A percentile compares a stretch with the other conserved stretches of the same genome.
Conservation (phyloP, 2,888 invertebrate species). For the Nezara viridula region DNA sequence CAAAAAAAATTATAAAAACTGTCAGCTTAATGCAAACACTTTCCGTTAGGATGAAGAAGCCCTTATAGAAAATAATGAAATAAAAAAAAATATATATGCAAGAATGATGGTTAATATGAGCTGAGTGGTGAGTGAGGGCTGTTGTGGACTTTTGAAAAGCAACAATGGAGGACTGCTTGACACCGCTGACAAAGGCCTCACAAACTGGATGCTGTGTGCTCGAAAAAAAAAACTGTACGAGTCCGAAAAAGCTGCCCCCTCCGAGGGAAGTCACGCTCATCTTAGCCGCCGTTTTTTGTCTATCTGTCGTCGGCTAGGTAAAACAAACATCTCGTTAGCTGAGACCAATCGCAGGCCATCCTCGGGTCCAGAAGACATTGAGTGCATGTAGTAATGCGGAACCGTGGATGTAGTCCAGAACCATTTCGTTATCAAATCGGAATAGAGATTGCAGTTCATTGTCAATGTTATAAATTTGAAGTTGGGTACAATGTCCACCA, state of each 20-base stretch:
- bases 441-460: no score
- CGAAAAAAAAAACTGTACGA: conserved; percentile 10
- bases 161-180: neutral
- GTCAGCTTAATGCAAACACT: conserved; percentile 22
- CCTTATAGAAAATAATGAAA: neutral
- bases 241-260: conserved; percentile 30
- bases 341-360: neutral
- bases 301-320: neutral
- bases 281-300: neutral
- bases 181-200: conserved; percentile 32
- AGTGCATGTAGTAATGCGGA: neutral
- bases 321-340: conserved; percentile 33
- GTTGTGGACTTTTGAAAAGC: conserved; percentile 22
- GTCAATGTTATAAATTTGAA: no score
- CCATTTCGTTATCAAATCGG: no score
- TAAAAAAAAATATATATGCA: conserved; percentile 41
- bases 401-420: no score
- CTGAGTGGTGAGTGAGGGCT: conserved; percentile 20
- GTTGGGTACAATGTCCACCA: no score
- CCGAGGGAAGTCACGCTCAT: neutral
- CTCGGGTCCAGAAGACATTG: neutral
- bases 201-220: neutral
- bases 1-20: conserved; percentile 28
- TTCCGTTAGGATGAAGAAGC: conserved; percentile 39
- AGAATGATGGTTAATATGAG: conserved; percentile 39